Evolutionary conservation across 2,113 vertebrate genomes (phyloP), one percentile per base, ranked within the genome.

Genomic region (Hemibagrus wyckioides): DNA sequence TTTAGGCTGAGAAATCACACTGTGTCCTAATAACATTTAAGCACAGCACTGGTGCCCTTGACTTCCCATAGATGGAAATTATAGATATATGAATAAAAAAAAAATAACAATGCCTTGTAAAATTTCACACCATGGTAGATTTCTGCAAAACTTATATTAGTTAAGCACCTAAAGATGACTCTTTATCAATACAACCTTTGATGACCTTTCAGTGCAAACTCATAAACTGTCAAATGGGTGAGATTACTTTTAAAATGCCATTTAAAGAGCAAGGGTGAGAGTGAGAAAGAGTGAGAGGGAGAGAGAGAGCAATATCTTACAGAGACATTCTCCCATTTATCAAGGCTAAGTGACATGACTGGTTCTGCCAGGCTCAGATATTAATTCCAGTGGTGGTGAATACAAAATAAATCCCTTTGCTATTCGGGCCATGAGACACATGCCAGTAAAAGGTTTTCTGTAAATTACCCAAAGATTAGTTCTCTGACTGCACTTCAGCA

Each of bases 401-500:
- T 94, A 92, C 92, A 85, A 84, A 94, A 93, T 94, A 95, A 94
- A 94, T 95, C 94, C 94, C 89, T 92, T 87, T 87, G 91, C 92
- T 95, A 95, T 95, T 95, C 93, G 61, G 87, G 84, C 90, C 83
- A 90, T 89, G 92, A 94, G 93, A 94, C 92, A 93, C 92, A 91
- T 71, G 80, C 85, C 86, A 86, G 92, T 92, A 93, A 94, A 94
- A 92, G 91, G 92, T 93, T 95, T 94, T 95, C 93, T 95, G 94
- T 94, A 94, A 95, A 95, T 94, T 92, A 94, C 93, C 90, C 90
- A 94, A 93, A 95, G 94, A 96, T 95, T 94, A 94, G 91, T 93
- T 93, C 89, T 93, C 91, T 89, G 44, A 71, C 89, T 85, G 92
- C 85, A 75, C 56, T 88, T 94, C 93, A 94, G 93, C 94, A 94